These are phyloP conservation scores for Platycnemis pennipes DNA, from an alignment of 2,888 invertebrate genomes.

Conservation along the genomic window DNA sequence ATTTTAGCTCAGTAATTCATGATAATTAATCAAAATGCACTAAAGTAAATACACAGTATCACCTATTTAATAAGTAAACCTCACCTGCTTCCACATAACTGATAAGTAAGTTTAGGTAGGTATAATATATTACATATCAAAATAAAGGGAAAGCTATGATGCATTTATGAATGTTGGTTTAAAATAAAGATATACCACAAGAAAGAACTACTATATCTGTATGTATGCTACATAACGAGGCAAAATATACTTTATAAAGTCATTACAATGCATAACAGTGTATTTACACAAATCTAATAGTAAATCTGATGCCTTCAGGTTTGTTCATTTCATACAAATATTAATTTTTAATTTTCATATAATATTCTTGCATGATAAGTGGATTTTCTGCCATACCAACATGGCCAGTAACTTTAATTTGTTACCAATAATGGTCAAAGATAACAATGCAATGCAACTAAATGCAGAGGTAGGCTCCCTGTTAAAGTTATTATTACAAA, in stretches of 20 bases:
- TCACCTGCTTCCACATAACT: conserved; percentile 28
- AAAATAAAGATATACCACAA: background rate
- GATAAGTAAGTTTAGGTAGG: background rate
- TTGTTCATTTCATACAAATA: conserved; percentile 45
- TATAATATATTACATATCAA: background rate
- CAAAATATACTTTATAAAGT: conserved; percentile 31
- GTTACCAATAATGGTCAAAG: background rate
- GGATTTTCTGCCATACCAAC: background rate
- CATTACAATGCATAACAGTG: conserved; percentile 37
- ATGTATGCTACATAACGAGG: conserved; percentile 33
- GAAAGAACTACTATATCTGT: background rate
- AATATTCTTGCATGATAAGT: background rate
- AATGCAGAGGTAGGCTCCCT: conserved; percentile 25
- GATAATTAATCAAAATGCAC: background rate
- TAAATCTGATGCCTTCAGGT: conserved; percentile 47
- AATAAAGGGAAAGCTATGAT: background rate
- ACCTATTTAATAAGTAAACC: background rate
- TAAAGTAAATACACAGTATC: background rate
- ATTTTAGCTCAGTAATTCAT: background rate
- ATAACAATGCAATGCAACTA: conserved; percentile 33
- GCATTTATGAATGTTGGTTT: background rate
- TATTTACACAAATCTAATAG: conserved; percentile 48
- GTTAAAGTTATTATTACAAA: conserved; percentile 41
- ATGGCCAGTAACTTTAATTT: conserved; percentile 33
- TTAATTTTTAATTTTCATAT: background rate